phyloP scores from a whole-genome alignment of 2,888 invertebrate genomes.

The Epinotia bilunana region DNA sequence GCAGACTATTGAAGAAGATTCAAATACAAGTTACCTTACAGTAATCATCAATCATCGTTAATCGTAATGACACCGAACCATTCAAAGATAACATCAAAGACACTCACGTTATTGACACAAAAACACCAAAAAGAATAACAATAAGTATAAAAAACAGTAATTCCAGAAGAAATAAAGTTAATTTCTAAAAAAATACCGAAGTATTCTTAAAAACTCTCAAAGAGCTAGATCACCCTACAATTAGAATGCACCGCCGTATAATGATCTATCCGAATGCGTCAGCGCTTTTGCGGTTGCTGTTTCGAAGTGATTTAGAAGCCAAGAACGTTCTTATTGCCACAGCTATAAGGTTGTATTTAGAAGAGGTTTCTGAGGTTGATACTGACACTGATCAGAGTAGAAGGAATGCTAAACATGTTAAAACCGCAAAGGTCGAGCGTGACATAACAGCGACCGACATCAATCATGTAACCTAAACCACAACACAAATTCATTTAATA shows the following conservation, averaged over 20 bases:
- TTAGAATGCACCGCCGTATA: conserved; percentile 26
- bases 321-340: background rate
- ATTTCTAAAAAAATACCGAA: conserved; percentile 1
- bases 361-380: conserved; percentile 2
- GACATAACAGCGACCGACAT: conserved; percentile 51
- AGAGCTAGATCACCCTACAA: conserved; percentile 16
- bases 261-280: conserved; percentile 25
- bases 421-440: conserved; percentile 58
- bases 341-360: conserved; percentile 1
- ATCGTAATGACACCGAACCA: background rate
- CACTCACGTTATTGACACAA: background rate
- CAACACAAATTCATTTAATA: conserved; percentile 41
- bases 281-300: conserved; percentile 34
- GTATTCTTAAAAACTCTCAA: conserved; percentile 9
- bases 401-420: conserved; percentile 50
- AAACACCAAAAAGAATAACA: background rate
- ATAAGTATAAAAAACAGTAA: background rate
- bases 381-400: conserved; percentile 26
- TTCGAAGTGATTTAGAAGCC: conserved; percentile 7
- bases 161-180: background rate
- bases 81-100: background rate
- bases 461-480: conserved; percentile 50
- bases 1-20: conserved; percentile 33
- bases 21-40: conserved; percentile 10
- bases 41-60: conserved; percentile 11